phyloP scores from a whole-genome alignment of 2,113 vertebrate genomes.

The Dryoscopus gambensis region DNA sequence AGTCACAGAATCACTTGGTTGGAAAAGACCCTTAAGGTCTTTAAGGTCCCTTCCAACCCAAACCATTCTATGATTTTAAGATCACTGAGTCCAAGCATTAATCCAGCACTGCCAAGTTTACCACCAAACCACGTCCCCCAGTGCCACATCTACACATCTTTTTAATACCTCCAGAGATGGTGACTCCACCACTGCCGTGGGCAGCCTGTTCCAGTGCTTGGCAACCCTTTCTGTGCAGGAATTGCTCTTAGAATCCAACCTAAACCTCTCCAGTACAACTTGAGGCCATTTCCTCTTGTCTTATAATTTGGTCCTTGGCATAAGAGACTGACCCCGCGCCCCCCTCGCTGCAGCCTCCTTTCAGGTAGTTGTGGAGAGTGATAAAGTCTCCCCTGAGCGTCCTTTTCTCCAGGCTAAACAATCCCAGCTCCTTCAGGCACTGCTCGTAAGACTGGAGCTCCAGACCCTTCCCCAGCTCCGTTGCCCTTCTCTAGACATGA shows the following conservation, averaged over 20 bases:
- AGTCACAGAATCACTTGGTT: neutral
- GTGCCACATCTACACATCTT: neutral
- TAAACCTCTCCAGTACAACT: neutral
- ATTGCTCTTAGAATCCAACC: neutral
- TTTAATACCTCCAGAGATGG: neutral
- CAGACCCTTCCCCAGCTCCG: neutral
- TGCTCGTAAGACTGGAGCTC: neutral
- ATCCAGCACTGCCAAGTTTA: neutral
- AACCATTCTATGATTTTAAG: neutral
- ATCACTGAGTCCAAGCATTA: neutral
- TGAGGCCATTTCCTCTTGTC: neutral
- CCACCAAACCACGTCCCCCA: neutral
- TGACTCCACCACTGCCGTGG: neutral
- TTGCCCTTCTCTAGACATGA: neutral
- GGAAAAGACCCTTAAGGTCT: neutral
- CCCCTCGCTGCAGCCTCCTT: accelerated
- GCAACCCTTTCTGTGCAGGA: neutral
- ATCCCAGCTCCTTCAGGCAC: neutral
- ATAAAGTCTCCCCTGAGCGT: neutral
- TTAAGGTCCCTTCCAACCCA: neutral
- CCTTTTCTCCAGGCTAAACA: neutral
- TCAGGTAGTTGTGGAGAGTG: neutral
- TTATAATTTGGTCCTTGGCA: neutral
- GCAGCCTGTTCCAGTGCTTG: neutral
- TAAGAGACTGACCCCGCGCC: neutral